These are phyloP conservation scores for Cistogaster globosa DNA, from an alignment of 2,888 invertebrate species.

Conservation along the genomic window DNA sequence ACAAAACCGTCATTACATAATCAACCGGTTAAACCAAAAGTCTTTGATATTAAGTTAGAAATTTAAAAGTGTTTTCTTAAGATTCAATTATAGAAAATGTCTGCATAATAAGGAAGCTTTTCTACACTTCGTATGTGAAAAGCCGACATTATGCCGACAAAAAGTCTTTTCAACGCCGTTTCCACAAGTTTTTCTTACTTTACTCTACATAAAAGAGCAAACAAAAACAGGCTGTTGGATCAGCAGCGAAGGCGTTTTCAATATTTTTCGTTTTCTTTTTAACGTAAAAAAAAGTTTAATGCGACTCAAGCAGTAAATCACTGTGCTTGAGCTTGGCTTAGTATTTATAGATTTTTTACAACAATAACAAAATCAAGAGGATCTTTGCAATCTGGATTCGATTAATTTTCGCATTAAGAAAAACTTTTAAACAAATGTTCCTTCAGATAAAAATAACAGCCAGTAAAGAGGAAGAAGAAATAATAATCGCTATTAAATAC, in stretches of 20 bases:
- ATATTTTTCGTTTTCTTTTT: slow-evolving; percentile 48
- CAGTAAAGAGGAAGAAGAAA: slow-evolving; percentile 47
- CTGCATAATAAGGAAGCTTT: slow-evolving; percentile 58
- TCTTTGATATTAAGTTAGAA: not conserved
- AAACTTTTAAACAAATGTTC: slow-evolving; percentile 67
- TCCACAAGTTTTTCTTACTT: slow-evolving; percentile 60
- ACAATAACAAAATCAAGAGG: slow-evolving; percentile 26
- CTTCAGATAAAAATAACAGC: slow-evolving; percentile 42
- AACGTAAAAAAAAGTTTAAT: slow-evolving; percentile 66
- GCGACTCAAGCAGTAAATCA: slow-evolving; percentile 11
- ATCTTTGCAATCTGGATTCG: slow-evolving; percentile 79
- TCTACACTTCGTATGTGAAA: slow-evolving; percentile 35
- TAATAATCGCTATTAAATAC: slow-evolving; percentile 68
- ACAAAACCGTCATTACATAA: too few relatives aligned
- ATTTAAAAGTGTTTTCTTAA: not conserved
- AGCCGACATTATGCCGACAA: slow-evolving; percentile 76
- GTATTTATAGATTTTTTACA: slow-evolving; percentile 54
- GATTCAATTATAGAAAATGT: not conserved
- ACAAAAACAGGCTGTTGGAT: slow-evolving; percentile 38
- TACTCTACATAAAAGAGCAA: slow-evolving; percentile 19
- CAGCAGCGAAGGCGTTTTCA: slow-evolving; percentile 77
- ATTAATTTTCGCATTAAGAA: slow-evolving; percentile 82
- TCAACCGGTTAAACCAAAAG: too few relatives aligned
- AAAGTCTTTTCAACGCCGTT: slow-evolving; percentile 80
- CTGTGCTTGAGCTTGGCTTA: slow-evolving; percentile 18